Conservation (phyloP, 2,797 vertebrate genomes). For the Lagorchestes hirsutus region DNA sequence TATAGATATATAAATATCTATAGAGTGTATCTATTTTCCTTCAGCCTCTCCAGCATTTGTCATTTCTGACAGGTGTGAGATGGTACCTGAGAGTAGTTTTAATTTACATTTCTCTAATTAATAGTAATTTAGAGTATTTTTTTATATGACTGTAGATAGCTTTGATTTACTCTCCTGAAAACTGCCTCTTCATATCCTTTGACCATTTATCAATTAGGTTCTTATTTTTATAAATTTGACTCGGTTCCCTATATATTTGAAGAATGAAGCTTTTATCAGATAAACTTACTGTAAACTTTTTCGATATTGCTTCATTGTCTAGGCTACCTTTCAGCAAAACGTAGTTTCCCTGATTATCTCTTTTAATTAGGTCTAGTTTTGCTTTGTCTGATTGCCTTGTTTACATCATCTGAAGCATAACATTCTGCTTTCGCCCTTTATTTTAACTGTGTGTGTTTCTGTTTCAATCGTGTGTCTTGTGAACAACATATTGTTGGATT, state of each 20-base stretch:
- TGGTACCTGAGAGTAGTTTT: neutral
- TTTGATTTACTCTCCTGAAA: neutral
- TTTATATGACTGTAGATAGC: neutral
- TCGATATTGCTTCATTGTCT: neutral
- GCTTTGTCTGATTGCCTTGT: neutral
- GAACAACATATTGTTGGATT: neutral
- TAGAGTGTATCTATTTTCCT: neutral
- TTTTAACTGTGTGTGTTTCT: neutral
- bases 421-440: neutral
- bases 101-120: neutral
- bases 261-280: neutral
- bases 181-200: neutral
- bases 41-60: neutral
- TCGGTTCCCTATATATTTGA: neutral
- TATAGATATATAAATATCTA: no score
- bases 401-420: neutral
- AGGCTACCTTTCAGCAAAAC: neutral
- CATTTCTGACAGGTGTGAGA: neutral
- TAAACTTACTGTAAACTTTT: neutral
- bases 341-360: neutral
- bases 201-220: neutral
- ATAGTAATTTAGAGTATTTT: neutral
- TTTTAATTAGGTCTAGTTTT: neutral
- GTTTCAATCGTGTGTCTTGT: neutral
- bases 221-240: neutral